Evolutionary conservation across 2,113 vertebrate genomes (phyloP), one percentile per base, ranked within the genome.

Genomic region (Formicarius rufipectus): DNA sequence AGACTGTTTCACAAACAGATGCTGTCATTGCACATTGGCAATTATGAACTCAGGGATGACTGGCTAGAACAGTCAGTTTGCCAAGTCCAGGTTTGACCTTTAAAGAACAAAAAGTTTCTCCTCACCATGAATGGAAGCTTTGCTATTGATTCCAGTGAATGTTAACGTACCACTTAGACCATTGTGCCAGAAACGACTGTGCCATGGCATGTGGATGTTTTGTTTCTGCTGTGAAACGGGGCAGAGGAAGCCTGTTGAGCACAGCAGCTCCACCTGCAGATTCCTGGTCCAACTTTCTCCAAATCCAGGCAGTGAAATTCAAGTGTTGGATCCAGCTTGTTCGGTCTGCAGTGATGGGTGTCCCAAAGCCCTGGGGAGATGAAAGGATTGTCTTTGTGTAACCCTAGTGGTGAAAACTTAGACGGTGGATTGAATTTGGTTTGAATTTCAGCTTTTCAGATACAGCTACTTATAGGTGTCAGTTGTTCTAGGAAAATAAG

Each of bases 51-150:
- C 55, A 52, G 45, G 23, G 35, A 30, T 75, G 71, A 55, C 28
- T 73, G 63, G 39, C 60, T 50, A 23, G 12, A 69, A 59, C 23
- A 66, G n/a, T 62, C n/a, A 21, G 12, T 66, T 79, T 88, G 52
- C n/a, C n/a, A n/a, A n/a, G n/a, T n/a, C n/a, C 55, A 67, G 42
- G 21, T 77, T 94, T 91, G 69, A 84, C 58, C 71, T 93, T 90
- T 85, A 8, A 4, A 89, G 93, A 89, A 90, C 74, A 93, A 87
- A 87, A 79, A 35, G 59, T 91, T 95, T 91, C 84, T 93, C 28
- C 75, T 96, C 50, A 62, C 42, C 4, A 0, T 45, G 45, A 76
- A 35, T 23, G 31, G 81, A 93, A 81, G 45, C 27, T 37, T 37
- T 0, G 4, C 39, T 75, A 0, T 78, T 91, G 60, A 44, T 95